Conservation (phyloP, 2,113 vertebrate species). For the Melanerpes aurifrons region DNA sequence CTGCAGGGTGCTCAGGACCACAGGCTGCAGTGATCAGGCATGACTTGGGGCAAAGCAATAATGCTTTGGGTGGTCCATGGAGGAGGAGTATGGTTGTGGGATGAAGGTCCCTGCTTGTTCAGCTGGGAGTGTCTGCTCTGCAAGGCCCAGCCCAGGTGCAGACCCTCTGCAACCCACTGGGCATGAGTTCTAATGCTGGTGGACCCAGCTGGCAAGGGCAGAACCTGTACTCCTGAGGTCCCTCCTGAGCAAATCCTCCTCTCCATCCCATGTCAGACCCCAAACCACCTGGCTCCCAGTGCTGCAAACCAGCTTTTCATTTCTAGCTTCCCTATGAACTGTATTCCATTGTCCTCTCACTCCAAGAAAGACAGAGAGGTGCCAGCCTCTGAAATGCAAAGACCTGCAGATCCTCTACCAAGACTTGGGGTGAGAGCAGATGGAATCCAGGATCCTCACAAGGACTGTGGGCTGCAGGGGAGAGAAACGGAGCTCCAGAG, state of each 20-base stretch:
- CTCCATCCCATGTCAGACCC: background rate
- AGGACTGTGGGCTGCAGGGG: fast-evolving
- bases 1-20: background rate
- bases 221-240: background rate
- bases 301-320: background rate
- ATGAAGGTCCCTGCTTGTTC: background rate
- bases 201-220: fast-evolving
- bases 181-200: fast-evolving
- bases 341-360: background rate
- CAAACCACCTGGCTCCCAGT: fast-evolving
- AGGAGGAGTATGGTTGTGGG: background rate
- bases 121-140: background rate
- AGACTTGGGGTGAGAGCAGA: background rate
- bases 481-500: background rate
- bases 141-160: background rate
- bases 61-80: fast-evolving
- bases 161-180: background rate
- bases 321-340: background rate
- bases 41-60: too few species aligned
- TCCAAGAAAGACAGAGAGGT: background rate
- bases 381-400: background rate
- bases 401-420: background rate
- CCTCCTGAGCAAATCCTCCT: fast-evolving
- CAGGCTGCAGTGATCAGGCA: fast-evolving
- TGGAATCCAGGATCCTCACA: background rate